Base-by-base conservation (phyloP, 2,888 invertebrate genomes). In the Tachina fera region DNA sequence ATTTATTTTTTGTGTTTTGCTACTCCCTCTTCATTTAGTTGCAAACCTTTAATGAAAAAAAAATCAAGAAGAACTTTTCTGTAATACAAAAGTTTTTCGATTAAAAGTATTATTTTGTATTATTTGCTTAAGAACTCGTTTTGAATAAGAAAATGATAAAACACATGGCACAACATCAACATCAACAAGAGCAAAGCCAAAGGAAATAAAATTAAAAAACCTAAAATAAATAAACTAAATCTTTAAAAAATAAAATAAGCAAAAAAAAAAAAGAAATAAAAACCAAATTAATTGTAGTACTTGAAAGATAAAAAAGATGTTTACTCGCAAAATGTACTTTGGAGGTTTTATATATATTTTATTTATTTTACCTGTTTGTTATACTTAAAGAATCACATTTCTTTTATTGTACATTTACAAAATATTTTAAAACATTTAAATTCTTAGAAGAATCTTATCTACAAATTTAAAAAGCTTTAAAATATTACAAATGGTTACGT, bases 61-160 rank as follows among this genome's bases (percentile, higher is more conserved):
- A 45, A 70, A 19, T 39, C 11, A 31, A 39, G 14, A 49, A 49
- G 16, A 60, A 78, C 70, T 71, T 85, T 53, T 68, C 45, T 51
- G 65, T 65, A 87, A 83, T 83, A 82, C 58, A 87, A 87, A 87
- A 87, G 82, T 87, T 87, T 87, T 87, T 87, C 87, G 87, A 87
- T 87, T 87, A 82, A 87, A 87, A 87, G 82, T 83, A 78, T 79
- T 80, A 63, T 74, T 67, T 72, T 71, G 78, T 78, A 58, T 74
- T 84, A 81, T 81, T 86, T 86, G 83, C 63, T 80, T 76, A 80
- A 86, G 83, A 76, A 77, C 76, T 82, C 56, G 41, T 79, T 83
- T 80, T 76, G 60, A 76, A 72, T 51, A 60, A 78, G 49, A 71
- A 80, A 43, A 68, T 74, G 63, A 63, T 68, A 47, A 78, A 71